These are phyloP conservation scores for Melanostigma gelatinosum DNA, from an alignment of 2,113 vertebrate genomes.

Conservation along the genomic window DNA sequence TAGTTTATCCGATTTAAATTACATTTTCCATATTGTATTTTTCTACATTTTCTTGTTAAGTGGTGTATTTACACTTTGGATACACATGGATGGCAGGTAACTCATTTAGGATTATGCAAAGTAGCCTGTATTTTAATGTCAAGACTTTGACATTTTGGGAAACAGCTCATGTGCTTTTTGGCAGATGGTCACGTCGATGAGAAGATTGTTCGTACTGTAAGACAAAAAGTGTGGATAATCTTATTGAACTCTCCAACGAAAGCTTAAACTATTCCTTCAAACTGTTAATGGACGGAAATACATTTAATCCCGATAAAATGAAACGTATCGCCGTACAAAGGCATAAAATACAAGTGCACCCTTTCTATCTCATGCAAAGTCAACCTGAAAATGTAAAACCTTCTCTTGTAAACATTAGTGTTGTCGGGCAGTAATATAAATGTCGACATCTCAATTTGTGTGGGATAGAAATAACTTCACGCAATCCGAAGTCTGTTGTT, in stretches of 20 bases:
- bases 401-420: not conserved
- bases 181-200: no score
- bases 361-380: not conserved
- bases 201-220: no score
- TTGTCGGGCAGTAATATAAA: not conserved
- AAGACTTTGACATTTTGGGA: no score
- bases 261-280: not conserved
- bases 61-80: not conserved
- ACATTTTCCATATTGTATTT: not conserved
- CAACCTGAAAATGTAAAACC: not conserved
- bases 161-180: no score
- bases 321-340: not conserved
- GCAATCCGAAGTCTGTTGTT: not conserved
- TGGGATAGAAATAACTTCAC: not conserved
- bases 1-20: not conserved
- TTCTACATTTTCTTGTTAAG: not conserved
- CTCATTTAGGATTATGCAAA: not conserved
- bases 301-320: not conserved
- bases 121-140: not conserved
- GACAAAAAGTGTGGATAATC: not conserved
- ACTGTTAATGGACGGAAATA: not conserved
- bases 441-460: not conserved
- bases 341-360: not conserved
- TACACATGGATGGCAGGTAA: not conserved
- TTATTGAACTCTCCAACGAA: not conserved